These are phyloP conservation scores for Glomeris maerens DNA, from an alignment of 1,140 invertebrate genomes.

Conservation along the genomic window DNA sequence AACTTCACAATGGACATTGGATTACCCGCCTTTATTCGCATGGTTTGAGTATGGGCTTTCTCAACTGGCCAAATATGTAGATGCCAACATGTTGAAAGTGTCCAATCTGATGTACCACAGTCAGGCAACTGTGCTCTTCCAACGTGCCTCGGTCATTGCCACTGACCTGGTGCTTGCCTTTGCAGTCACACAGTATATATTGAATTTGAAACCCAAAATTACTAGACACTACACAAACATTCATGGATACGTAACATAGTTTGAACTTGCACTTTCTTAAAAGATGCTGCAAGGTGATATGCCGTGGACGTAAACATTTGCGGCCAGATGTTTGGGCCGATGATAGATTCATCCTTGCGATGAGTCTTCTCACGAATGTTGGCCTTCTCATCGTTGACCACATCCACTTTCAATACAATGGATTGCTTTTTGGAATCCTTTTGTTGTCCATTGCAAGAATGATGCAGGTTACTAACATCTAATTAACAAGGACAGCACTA, in stretches of 20 bases:
- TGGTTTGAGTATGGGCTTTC: constrained; percentile 87
- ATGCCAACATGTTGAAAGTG: constrained; percentile 74
- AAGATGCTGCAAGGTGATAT: constrained; percentile 11
- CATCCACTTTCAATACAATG: constrained; percentile 99
- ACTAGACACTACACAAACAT: background rate
- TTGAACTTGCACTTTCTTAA: background rate
- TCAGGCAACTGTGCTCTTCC: constrained; percentile 65
- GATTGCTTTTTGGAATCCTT: constrained; percentile 83
- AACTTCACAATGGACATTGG: constrained; percentile 94
- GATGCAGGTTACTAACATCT: constrained; percentile 33
- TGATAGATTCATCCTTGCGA: constrained; percentile 29
- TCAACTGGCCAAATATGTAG: constrained; percentile 58
- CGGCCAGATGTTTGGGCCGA: constrained; percentile 22
- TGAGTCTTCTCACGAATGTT: constrained; percentile 60
- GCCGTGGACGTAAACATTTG: background rate
- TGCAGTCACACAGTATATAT: constrained; percentile 44
- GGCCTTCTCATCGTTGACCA: constrained; percentile 91
- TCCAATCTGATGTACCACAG: constrained; percentile 76
- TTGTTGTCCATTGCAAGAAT: constrained; percentile 66
- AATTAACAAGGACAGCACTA: background rate
- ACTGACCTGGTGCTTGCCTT: constrained; percentile 70
- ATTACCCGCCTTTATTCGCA: constrained; percentile 98
- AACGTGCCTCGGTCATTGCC: constrained; percentile 77
- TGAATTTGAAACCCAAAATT: background rate
- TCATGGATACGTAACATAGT: background rate